Percentiles rank a stretch among this genome's conserved stretches.
Evolutionary conservation across 2,888 invertebrate species (phyloP).

Genomic region (Cristatella mucedo): DNA sequence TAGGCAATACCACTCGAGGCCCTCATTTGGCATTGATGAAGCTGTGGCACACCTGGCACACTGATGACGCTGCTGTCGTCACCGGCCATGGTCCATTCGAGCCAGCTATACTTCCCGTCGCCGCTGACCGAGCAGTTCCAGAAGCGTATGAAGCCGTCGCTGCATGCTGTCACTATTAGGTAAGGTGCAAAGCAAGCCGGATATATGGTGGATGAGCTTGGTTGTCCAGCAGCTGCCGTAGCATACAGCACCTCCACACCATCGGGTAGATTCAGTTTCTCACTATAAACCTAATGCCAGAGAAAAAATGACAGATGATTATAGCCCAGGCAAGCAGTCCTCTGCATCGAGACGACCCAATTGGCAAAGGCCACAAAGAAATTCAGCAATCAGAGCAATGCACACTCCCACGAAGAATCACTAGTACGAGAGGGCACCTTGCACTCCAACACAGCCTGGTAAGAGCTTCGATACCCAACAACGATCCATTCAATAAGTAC

Average conservation of each 20-base stretch:
- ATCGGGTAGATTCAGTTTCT: slow-evolving; percentile 67
- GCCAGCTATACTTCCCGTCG: slow-evolving; percentile 51
- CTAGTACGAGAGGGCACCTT: too few species aligned
- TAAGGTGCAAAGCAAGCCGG: slow-evolving; percentile 97
- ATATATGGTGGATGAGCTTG: slow-evolving; percentile 92
- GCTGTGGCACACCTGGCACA: slow-evolving; percentile 57
- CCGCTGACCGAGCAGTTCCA: slow-evolving; percentile 18
- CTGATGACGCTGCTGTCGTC: slow-evolving; percentile 50
- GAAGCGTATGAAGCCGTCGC: slow-evolving; percentile 66
- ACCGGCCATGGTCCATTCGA: slow-evolving; percentile 68
- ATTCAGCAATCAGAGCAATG: too few species aligned
- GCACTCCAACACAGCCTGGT: too few species aligned
- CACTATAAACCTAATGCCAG: slow-evolving; percentile 59
- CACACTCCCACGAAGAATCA: too few species aligned
- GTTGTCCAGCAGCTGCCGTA: slow-evolving; percentile 83
- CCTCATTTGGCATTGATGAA: too few species aligned
- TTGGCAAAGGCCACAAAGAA: too few species aligned
- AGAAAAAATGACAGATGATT: neutral
- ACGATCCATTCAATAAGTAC: too few species aligned
- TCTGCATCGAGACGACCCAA: too few species aligned
- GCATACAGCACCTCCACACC: slow-evolving; percentile 84
- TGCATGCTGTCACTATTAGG: slow-evolving; percentile 82
- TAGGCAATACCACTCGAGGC: too few species aligned
- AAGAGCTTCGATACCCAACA: too few species aligned
- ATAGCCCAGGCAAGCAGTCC: too few species aligned